phyloP scores from a whole-genome alignment of 2,888 invertebrate genomes.

The Germaria angustata region DNA sequence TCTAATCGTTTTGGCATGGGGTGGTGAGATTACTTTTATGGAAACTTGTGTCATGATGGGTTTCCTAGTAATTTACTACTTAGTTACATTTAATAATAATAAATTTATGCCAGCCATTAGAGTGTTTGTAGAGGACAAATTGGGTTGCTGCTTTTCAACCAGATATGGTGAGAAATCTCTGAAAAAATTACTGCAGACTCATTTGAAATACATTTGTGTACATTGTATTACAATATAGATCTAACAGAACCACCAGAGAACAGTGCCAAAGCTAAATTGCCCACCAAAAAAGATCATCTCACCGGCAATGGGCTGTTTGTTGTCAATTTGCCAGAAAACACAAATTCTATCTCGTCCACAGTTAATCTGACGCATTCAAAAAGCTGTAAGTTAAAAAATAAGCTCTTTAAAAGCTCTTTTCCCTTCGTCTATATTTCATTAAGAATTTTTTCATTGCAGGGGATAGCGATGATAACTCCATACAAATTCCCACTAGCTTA shows the following conservation, averaged over 20 bases:
- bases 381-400: constrained; percentile 73
- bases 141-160: constrained; percentile 78
- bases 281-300: constrained; percentile 76
- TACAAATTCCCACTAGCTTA: constrained; percentile 75
- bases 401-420: background rate
- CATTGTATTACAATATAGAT: constrained; percentile 73
- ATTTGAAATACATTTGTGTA: too few species aligned
- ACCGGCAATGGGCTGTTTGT: constrained; percentile 78
- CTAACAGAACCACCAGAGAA: constrained; percentile 79
- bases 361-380: constrained; percentile 75
- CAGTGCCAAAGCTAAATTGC: constrained; percentile 78
- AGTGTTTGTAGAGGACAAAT: constrained; percentile 78
- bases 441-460: constrained; percentile 68
- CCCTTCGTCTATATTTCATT: too few species aligned
- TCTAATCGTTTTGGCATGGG: constrained; percentile 88
- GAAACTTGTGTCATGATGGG: constrained; percentile 87
- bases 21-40: constrained; percentile 88
- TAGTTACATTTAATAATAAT: constrained; percentile 86
- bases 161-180: constrained; percentile 75
- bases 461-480: constrained; percentile 70
- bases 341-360: constrained; percentile 76
- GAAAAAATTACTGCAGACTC: background rate
- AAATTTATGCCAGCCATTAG: constrained; percentile 80
- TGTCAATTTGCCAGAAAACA: constrained; percentile 75
- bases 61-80: constrained; percentile 88